Evolutionary conservation across 2,797 vertebrate genomes (phyloP), one percentile per base, ranked within the genome.

Genomic region (Silurus lanzhouensis): DNA sequence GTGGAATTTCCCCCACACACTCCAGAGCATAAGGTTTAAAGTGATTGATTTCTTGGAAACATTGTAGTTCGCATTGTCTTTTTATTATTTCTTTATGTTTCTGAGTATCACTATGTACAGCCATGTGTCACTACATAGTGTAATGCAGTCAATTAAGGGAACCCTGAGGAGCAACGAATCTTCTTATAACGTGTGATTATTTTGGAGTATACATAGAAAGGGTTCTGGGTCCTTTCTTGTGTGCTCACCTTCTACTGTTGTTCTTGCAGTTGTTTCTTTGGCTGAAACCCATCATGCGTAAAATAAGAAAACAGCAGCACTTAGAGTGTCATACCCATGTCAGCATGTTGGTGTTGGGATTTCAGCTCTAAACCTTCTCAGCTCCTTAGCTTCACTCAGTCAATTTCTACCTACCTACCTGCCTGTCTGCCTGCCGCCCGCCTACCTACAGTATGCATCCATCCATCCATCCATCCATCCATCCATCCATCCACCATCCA

Each of bases 1-100:
- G 82, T 60, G 90, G 92, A 90, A 60, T 87, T 93, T 91, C 90
- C 92, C 89, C 84, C 25, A 89, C 82, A 14, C 66, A 76, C 80
- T 68, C 55, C 44, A 61, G 9, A 70, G 19, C 13, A 27, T 1
- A 48, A 46, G 63, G 78, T 76, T 70, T 71, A 46, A n/a, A n/a
- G 13, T 61, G 71, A 70, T 70, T 22, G 44, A 48, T n/a, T 75
- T 67, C 67, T 81, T 85, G 57, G 77, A 85, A 85, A 81, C 77
- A 67, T 17, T n/a, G 44, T 46, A 48, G 22, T 27, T 52, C 4
- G 22, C 7, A 63, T 60, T 27, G 25, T 75, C 15, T 9, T 77
- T 68, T 15, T 57, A 31, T 20, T 5, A 20, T 66, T 66, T 44
- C 22, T 79, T 79, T 57, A 20, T 38, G 12, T 1, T 27, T 80